Evolutionary conservation across 2,113 vertebrate species (phyloP).

Genomic region (Numenius arquata): DNA sequence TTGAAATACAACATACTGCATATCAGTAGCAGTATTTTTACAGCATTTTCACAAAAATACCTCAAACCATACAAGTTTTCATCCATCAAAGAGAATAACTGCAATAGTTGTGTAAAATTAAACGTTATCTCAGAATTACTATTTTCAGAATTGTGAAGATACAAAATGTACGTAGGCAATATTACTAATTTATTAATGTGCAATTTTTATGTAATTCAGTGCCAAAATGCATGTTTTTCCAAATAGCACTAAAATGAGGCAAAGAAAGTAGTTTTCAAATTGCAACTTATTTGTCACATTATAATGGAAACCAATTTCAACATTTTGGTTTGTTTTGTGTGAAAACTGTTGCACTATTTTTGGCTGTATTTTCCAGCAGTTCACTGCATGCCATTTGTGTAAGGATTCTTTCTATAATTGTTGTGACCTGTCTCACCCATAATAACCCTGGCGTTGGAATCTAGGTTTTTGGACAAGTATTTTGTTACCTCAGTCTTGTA

Average conservation of each 20-base stretch:
- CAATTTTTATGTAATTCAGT: conserved; percentile 55
- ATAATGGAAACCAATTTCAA: conserved; percentile 58
- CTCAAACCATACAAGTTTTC: background rate
- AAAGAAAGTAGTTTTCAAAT: conserved; percentile 61
- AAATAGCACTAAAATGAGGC: conserved; percentile 70
- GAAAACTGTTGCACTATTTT: conserved; percentile 68
- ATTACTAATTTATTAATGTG: conserved; percentile 48
- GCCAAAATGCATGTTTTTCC: conserved; percentile 80
- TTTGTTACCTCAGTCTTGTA: conserved; percentile 86
- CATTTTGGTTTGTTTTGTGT: conserved; percentile 67
- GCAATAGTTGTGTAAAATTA: background rate
- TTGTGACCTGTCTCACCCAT: conserved; percentile 67
- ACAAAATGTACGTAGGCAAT: background rate
- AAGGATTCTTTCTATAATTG: conserved; percentile 63
- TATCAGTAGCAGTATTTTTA: background rate
- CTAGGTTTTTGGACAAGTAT: conserved; percentile 77
- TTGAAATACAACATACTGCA: background rate
- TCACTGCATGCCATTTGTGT: conserved; percentile 76
- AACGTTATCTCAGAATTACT: conserved; percentile 1
- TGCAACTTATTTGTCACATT: conserved; percentile 48
- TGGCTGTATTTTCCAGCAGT: conserved; percentile 60
- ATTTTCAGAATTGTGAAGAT: conserved; percentile 5
- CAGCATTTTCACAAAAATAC: background rate
- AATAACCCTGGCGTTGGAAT: conserved; percentile 57
- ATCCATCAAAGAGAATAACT: background rate